These are phyloP conservation scores for Tinamus major DNA, from an alignment of 2,797 vertebrate species.

Conservation along the genomic window DNA sequence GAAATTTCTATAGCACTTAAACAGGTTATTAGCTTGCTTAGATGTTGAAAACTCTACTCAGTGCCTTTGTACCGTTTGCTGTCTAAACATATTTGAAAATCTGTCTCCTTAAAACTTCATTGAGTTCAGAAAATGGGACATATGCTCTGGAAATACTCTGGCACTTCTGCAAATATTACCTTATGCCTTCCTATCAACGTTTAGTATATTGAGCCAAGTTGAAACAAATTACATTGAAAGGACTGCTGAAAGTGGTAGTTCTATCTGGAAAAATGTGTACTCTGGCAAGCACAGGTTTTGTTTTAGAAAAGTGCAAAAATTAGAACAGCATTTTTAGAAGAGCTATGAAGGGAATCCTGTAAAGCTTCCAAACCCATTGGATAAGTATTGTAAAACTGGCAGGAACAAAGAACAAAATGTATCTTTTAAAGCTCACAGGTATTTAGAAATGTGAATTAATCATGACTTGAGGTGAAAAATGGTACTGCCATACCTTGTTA, in stretches of 20 bases:
- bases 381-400: neutral
- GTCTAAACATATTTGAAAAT: neutral
- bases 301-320: neutral
- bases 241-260: neutral
- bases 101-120: neutral
- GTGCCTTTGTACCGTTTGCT: neutral
- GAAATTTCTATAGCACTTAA: neutral
- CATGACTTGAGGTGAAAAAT: neutral
- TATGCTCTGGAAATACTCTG: neutral
- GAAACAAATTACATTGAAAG: neutral
- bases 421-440: neutral
- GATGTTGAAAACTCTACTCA: neutral
- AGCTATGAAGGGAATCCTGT: neutral
- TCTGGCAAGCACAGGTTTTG: slow-evolving; percentile 3
- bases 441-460: neutral
- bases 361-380: neutral
- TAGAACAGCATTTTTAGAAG: neutral
- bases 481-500: neutral
- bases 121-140: neutral
- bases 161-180: neutral
- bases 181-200: neutral
- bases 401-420: neutral
- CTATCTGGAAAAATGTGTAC: neutral
- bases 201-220: neutral
- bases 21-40: neutral